phyloP scores from a whole-genome alignment of 64 coral and sea anemone genomes.

The Pachyseris speciosa region DNA sequence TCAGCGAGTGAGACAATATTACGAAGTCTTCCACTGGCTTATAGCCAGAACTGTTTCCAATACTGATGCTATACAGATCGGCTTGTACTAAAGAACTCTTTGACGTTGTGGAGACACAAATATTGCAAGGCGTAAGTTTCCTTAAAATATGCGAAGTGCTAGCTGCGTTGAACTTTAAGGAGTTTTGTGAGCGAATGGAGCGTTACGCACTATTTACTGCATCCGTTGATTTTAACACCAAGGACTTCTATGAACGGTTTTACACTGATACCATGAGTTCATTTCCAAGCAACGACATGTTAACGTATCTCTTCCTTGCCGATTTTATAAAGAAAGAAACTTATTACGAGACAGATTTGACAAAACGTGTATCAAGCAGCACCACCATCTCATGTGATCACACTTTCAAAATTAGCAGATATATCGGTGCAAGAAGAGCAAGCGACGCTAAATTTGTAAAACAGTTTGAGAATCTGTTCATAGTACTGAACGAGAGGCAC shows the following conservation, averaged over 20 bases:
- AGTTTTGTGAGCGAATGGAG: constrained; percentile 4
- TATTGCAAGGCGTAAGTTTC: constrained; percentile 37
- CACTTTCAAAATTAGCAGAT: constrained; percentile 71
- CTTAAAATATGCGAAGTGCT: constrained; percentile 24
- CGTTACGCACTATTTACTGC: background rate
- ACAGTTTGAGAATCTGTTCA: constrained; percentile 78
- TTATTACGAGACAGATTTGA: constrained; percentile 29
- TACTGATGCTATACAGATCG: background rate
- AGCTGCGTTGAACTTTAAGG: constrained; percentile 40
- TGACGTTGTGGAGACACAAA: background rate
- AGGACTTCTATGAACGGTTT: constrained; percentile 16
- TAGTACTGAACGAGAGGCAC: constrained; percentile 55
- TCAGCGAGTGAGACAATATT: background rate
- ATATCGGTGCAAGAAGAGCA: constrained; percentile 58
- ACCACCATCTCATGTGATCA: constrained; percentile 61
- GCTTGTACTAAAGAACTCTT: background rate
- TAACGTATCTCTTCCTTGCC: constrained; percentile 65
- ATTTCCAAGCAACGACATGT: constrained; percentile 67
- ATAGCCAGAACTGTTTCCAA: background rate
- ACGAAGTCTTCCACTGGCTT: background rate
- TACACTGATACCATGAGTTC: constrained; percentile 25
- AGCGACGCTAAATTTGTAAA: constrained; percentile 49
- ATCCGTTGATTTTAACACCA: background rate
- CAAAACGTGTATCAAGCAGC: background rate
- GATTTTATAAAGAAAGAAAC: constrained; percentile 30